Percentiles rank a stretch among this genome's conserved stretches.
Conservation (phyloP, 2,113 vertebrate genomes). For the Bettongia penicillata region DNA sequence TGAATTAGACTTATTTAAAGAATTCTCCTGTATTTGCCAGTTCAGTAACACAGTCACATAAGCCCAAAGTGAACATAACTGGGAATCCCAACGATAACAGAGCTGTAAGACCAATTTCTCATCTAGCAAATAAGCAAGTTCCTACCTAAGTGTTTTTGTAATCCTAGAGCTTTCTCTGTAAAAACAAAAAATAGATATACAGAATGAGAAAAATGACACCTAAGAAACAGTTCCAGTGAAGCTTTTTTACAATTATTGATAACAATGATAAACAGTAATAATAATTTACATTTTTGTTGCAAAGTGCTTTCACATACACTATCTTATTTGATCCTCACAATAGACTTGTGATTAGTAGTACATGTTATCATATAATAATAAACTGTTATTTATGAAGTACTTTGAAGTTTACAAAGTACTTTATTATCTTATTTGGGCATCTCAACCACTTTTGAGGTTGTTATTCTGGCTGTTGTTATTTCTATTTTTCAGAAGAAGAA, state of each 20-base stretch:
- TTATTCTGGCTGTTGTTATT: background rate
- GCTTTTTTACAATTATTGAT: background rate
- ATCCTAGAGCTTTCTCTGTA: background rate
- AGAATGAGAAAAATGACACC: background rate
- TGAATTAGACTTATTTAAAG: slow-evolving; percentile 59
- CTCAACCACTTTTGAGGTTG: background rate
- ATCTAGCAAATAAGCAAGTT: background rate
- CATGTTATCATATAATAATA: background rate
- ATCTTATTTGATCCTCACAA: background rate
- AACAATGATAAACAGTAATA: background rate
- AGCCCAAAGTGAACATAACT: slow-evolving; percentile 63
- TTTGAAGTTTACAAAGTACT: background rate
- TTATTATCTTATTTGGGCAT: background rate
- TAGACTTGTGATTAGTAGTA: background rate
- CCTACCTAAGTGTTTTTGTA: background rate
- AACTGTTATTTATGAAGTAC: background rate
- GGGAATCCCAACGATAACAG: slow-evolving; percentile 38
- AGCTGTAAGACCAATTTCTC: background rate
- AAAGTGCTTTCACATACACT: background rate
- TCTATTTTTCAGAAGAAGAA: background rate
- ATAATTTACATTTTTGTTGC: background rate
- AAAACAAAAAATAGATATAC: background rate
- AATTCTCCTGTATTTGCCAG: slow-evolving; percentile 33
- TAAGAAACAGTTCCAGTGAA: background rate
- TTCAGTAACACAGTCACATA: slow-evolving; percentile 39